Base-by-base conservation (phyloP, 1,140 invertebrate genomes). In the Orius laevigatus region DNA sequence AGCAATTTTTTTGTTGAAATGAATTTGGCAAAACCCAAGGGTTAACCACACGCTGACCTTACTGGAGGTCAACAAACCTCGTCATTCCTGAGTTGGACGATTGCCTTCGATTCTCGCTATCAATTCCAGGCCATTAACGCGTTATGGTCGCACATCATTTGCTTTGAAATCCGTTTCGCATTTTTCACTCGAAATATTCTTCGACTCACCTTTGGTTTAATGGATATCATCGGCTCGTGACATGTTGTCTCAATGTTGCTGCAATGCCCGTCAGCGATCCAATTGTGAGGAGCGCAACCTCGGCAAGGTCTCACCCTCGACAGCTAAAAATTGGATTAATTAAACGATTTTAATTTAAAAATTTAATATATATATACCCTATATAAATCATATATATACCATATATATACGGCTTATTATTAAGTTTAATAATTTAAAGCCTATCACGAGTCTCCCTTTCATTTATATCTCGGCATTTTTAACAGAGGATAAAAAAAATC, bases 281-380 rank as follows among this genome's bases (percentile, higher is more conserved):
- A 42, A 42, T 18, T 18, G 14, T 42, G 12, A 11, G 40, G 40
- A 11, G 40, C 40, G 18, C 40, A 16, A 11, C 40, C 40, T 42
- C 18, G 14, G 40, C 40, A 42, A 11, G 40, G 40, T 15, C 40
- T 42, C 40, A 42, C 40, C 18, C 18, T 42, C 40, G 14, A 18
- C 40, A 11, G 10, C 40, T 16, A 16, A 42, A 25, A 25, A 25
- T 25, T 25, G 25, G 8, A 25, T 25, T 25, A 25, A 25, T 25
- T 25, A 25, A 25, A 8, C 25, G 25, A n/a, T n/a, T n/a, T n/a
- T n/a, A n/a, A n/a, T n/a, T n/a, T n/a, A n/a, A n/a, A n/a, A n/a
- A n/a, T n/a, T n/a, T n/a, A n/a, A n/a, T n/a, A n/a, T n/a, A n/a
- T n/a, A n/a, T n/a, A n/a, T n/a, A n/a, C n/a, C n/a, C n/a, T n/a